Conservation (phyloP, 2,113 vertebrate genomes). For the Tauraco erythrolophus region DNA sequence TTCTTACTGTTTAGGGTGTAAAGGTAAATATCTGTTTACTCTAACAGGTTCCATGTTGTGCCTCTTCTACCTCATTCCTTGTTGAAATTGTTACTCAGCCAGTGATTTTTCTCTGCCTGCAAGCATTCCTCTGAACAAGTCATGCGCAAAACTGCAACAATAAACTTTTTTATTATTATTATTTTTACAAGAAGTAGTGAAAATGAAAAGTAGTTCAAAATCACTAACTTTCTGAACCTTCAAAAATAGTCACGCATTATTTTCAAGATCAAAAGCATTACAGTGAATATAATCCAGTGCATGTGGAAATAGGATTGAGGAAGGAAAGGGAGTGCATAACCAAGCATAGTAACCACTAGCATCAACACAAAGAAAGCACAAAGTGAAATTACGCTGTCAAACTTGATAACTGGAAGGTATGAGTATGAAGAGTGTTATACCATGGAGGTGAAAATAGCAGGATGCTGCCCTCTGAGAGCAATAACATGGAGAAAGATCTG, state of each 20-base stretch:
- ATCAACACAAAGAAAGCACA: background rate
- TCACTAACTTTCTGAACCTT: background rate
- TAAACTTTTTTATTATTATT: background rate
- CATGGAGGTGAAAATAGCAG: background rate
- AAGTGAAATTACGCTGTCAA: background rate
- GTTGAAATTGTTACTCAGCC: background rate
- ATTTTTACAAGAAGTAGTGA: rapidly evolving
- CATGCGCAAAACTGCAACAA: background rate
- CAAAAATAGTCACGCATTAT: rapidly evolving
- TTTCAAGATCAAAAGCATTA: rapidly evolving
- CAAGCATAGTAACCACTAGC: rapidly evolving
- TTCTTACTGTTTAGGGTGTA: background rate
- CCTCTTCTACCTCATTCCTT: background rate
- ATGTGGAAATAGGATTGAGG: rapidly evolving
- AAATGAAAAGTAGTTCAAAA: background rate
- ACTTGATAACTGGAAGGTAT: rapidly evolving
- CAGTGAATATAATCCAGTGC: rapidly evolving
- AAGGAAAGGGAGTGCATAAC: background rate
- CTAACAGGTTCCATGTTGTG: rapidly evolving
- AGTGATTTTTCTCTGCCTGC: background rate
- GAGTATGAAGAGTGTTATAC: rapidly evolving
- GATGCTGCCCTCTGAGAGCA: background rate
- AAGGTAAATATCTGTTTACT: rapidly evolving
- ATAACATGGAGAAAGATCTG: background rate
- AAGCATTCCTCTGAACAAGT: background rate